Evolutionary conservation across 2,888 invertebrate species (phyloP).

Genomic region (Netelia fuscicornis): DNA sequence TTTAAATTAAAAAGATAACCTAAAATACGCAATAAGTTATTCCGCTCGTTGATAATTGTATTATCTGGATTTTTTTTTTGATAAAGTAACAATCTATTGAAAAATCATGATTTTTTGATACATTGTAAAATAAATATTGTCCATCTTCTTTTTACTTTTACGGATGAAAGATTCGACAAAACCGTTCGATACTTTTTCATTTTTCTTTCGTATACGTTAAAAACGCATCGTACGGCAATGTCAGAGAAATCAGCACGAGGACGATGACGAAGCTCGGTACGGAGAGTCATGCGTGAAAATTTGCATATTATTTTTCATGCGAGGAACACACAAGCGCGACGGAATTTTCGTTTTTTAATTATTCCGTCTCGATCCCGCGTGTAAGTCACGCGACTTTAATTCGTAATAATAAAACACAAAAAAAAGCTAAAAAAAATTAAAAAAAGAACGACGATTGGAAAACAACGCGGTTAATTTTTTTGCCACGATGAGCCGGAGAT

Average conservation of each 20-base stretch:
- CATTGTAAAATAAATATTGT: too few relatives aligned
- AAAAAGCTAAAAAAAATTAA: not conserved
- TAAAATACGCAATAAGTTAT: too few relatives aligned
- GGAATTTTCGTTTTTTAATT: slow-evolving; percentile 38
- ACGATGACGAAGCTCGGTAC: slow-evolving; percentile 45
- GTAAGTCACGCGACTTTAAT: slow-evolving; percentile 20
- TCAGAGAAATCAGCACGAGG: slow-evolving; percentile 63
- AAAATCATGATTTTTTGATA: too few relatives aligned
- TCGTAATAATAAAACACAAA: slow-evolving; percentile 1
- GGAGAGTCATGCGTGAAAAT: slow-evolving; percentile 45
- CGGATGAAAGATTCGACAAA: not conserved
- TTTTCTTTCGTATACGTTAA: not conserved
- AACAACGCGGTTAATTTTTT: too few relatives aligned
- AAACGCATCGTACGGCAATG: slow-evolving; percentile 4
- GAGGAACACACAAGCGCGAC: not conserved
- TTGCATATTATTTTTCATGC: slow-evolving; percentile 61
- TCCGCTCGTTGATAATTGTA: too few relatives aligned
- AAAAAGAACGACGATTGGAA: too few relatives aligned
- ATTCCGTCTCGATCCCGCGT: slow-evolving; percentile 1
- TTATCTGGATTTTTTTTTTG: too few relatives aligned
- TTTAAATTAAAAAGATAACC: too few relatives aligned
- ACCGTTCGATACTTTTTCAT: not conserved
- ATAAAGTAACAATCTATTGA: too few relatives aligned
- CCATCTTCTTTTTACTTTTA: too few relatives aligned
- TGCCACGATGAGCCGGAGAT: too few relatives aligned